Percentiles rank a stretch among this genome's conserved stretches.
These are phyloP conservation scores for Sprattus sprattus DNA, from an alignment of 2,113 vertebrate species.

Conservation along the genomic window DNA sequence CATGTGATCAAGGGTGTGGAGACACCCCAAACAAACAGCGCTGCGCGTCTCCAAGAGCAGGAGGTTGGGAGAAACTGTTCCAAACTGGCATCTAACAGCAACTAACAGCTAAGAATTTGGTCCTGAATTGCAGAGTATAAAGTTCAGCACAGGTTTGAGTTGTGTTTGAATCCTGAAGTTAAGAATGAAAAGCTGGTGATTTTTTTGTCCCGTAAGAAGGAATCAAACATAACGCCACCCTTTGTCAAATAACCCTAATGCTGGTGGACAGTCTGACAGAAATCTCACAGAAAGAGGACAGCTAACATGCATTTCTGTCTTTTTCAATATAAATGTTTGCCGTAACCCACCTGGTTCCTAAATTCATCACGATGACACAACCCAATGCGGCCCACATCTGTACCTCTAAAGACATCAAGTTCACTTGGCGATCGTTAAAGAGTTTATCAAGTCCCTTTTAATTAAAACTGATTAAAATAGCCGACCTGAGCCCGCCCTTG, in stretches of 20 bases:
- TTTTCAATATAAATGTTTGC: slow-evolving; percentile 41
- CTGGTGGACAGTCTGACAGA: slow-evolving; percentile 95
- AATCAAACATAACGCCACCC: slow-evolving; percentile 98
- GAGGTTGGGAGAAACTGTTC: neutral
- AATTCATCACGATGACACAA: slow-evolving; percentile 76
- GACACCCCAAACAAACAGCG: neutral
- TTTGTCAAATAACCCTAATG: slow-evolving; percentile 94
- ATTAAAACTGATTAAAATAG: slow-evolving; percentile 66
- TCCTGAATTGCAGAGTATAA: slow-evolving; percentile 90
- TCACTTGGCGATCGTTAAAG: slow-evolving; percentile 72
- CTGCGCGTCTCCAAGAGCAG: slow-evolving; percentile 4
- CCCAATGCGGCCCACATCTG: slow-evolving; percentile 64
- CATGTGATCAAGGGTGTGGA: neutral
- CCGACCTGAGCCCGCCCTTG: slow-evolving; percentile 65
- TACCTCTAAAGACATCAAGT: slow-evolving; percentile 81
- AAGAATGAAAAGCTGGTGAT: slow-evolving; percentile 97
- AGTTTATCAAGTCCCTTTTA: slow-evolving; percentile 76
- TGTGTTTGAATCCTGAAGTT: slow-evolving; percentile 98
- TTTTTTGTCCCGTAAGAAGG: slow-evolving; percentile 68
- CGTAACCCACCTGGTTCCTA: slow-evolving; percentile 80
- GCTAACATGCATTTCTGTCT: slow-evolving; percentile 88
- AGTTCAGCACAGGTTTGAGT: slow-evolving; percentile 99
- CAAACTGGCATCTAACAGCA: slow-evolving; percentile 12
- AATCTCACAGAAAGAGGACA: slow-evolving; percentile 93
- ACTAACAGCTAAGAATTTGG: slow-evolving; percentile 83